These are phyloP conservation scores for Clarias macrocephalus DNA, from an alignment of 2,113 vertebrate genomes.

Conservation along the genomic window DNA sequence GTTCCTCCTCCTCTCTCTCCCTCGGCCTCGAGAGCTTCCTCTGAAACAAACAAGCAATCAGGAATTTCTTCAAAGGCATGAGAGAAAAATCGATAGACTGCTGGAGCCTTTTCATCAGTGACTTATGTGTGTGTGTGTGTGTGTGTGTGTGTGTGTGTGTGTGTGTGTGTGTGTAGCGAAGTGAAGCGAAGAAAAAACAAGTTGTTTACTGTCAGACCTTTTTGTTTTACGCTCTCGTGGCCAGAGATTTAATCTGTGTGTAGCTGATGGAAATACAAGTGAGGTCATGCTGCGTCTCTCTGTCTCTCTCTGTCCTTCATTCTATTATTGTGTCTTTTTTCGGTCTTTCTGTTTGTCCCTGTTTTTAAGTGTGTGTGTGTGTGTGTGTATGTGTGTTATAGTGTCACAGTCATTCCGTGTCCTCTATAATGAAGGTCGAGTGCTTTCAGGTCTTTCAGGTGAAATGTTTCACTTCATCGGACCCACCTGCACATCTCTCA, in stretches of 20 bases:
- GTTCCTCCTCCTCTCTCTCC: slow-evolving; percentile 55
- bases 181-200: background rate
- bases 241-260: background rate
- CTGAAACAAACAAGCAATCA: slow-evolving; percentile 58
- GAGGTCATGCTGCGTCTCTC: background rate
- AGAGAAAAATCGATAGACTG: slow-evolving; percentile 65
- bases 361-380: background rate
- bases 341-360: background rate
- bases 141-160: background rate
- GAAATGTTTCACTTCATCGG: slow-evolving; percentile 53
- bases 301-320: background rate
- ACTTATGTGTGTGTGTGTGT: slow-evolving; percentile 59
- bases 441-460: slow-evolving; percentile 51
- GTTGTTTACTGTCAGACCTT: slow-evolving; percentile 1
- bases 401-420: background rate
- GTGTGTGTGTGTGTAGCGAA: background rate
- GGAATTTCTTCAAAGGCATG: slow-evolving; percentile 67
- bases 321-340: background rate
- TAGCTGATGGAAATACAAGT: background rate
- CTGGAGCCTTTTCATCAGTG: slow-evolving; percentile 70
- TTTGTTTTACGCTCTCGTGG: background rate
- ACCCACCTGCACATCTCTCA: slow-evolving; percentile 67
- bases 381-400: background rate
- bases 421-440: slow-evolving; percentile 48
- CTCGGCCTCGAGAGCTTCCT: slow-evolving; percentile 48